Conservation (phyloP, 2,888 invertebrate genomes). For the Synanthedon formicaeformis region DNA sequence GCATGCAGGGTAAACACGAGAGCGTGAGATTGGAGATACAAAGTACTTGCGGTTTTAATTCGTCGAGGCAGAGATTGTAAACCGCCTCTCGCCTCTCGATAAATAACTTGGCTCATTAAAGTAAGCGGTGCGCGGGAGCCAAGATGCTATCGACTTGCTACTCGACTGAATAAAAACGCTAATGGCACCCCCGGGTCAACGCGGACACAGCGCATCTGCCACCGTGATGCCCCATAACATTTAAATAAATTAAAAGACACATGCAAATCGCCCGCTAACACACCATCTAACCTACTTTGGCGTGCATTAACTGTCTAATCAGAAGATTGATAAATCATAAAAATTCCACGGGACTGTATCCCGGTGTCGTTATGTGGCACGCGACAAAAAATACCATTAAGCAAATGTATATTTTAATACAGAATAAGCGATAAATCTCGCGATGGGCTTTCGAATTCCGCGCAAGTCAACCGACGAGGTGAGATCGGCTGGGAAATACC, state of each 20-base stretch:
- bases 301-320: slow-evolving; percentile 20
- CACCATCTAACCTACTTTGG: slow-evolving; percentile 15
- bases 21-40: slow-evolving; percentile 1
- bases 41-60: slow-evolving; percentile 7
- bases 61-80: slow-evolving; percentile 23
- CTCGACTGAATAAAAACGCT: slow-evolving; percentile 50
- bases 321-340: slow-evolving; percentile 45
- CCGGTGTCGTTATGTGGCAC: slow-evolving; percentile 49
- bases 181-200: slow-evolving; percentile 42
- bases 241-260: slow-evolving; percentile 7
- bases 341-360: slow-evolving; percentile 34
- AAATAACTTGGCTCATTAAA: slow-evolving; percentile 57
- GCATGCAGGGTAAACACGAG: not conserved
- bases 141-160: slow-evolving; percentile 52
- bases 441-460: slow-evolving; percentile 70
- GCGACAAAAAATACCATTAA: slow-evolving; percentile 66
- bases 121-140: slow-evolving; percentile 54
- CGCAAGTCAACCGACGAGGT: slow-evolving; percentile 65
- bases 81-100: slow-evolving; percentile 35
- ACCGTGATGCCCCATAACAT: slow-evolving; percentile 9
- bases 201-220: slow-evolving; percentile 14
- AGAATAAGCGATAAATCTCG: slow-evolving; percentile 69
- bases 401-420: slow-evolving; percentile 68
- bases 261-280: slow-evolving; percentile 13
- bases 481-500: slow-evolving; percentile 69